These are phyloP conservation scores for Anolis carolinensis DNA, from an alignment of 2,113 vertebrate genomes.

Conservation along the genomic window DNA sequence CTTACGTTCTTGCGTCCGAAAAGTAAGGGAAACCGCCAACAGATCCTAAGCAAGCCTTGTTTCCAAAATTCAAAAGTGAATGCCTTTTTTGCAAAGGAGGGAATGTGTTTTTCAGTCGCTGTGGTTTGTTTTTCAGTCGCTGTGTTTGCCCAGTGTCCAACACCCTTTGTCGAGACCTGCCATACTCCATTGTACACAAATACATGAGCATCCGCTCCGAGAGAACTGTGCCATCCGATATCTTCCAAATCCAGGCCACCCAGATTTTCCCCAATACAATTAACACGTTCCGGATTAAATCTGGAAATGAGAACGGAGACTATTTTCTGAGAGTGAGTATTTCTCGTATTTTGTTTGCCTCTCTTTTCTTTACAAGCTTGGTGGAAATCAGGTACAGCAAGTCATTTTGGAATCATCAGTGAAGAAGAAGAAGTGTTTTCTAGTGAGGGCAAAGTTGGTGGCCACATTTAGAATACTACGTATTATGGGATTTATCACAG, in stretches of 20 bases:
- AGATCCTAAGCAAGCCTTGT: background rate
- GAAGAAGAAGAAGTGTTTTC: no score
- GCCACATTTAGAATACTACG: background rate
- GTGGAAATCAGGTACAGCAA: background rate
- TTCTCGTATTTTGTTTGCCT: background rate
- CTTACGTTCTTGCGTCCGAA: slow-evolving; percentile 88
- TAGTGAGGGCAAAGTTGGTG: no score
- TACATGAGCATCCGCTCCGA: slow-evolving; percentile 98
- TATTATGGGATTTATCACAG: background rate
- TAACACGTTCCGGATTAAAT: slow-evolving; percentile 96
- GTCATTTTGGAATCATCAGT: no score
- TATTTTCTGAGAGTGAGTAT: slow-evolving; percentile 94
- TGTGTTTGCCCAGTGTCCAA: slow-evolving; percentile 87
- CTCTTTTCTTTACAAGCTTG: background rate
- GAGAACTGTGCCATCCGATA: slow-evolving; percentile 90
- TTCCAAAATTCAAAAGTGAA: background rate
- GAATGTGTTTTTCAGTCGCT: slow-evolving; percentile 10
- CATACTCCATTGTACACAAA: slow-evolving; percentile 94
- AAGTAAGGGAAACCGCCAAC: slow-evolving; percentile 80
- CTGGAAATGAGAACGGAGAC: slow-evolving; percentile 93
- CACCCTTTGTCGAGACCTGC: slow-evolving; percentile 83
- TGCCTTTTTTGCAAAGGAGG: background rate
- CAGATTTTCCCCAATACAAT: slow-evolving; percentile 92
- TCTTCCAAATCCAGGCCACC: slow-evolving; percentile 98
- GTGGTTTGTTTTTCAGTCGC: slow-evolving; percentile 80